phyloP scores from a whole-genome alignment of 2,797 vertebrate species.

The Danionella dracula region DNA sequence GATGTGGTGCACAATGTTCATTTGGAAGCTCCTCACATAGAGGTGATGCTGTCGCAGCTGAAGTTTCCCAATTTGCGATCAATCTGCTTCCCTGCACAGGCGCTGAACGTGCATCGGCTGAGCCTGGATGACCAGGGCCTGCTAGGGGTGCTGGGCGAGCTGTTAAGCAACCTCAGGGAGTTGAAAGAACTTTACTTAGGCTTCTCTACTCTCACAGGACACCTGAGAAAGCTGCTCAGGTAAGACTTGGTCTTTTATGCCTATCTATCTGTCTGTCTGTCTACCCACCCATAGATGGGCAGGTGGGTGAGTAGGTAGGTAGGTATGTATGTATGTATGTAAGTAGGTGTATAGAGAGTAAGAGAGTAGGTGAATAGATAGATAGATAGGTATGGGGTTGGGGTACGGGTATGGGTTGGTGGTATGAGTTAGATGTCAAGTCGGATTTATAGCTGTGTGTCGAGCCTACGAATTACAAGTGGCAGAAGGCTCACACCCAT shows the following conservation, averaged over 20 bases:
- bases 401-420: no score
- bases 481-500: no score
- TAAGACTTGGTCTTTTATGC: constrained; percentile 54
- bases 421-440: no score
- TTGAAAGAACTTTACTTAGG: constrained; percentile 81
- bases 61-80: constrained; percentile 75
- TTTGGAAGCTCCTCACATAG: constrained; percentile 81
- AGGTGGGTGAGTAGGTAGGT: no score
- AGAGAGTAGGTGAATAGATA: no score
- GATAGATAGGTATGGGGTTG: no score
- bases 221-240: constrained; percentile 80
- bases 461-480: no score
- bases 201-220: constrained; percentile 88
- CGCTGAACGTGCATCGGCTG: constrained; percentile 74
- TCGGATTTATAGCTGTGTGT: no score
- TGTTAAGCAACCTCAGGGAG: constrained; percentile 70
- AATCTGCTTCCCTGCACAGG: constrained; percentile 81
- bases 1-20: constrained; percentile 91
- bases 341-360: no score
- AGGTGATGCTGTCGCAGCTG: constrained; percentile 76
- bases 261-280: no score
- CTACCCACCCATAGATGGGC: no score
- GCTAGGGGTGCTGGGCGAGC: constrained; percentile 70
- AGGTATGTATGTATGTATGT: no score
- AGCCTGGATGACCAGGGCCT: constrained; percentile 60